Base-by-base conservation (phyloP, 2,888 invertebrate species). In the Mythimna impura region DNA sequence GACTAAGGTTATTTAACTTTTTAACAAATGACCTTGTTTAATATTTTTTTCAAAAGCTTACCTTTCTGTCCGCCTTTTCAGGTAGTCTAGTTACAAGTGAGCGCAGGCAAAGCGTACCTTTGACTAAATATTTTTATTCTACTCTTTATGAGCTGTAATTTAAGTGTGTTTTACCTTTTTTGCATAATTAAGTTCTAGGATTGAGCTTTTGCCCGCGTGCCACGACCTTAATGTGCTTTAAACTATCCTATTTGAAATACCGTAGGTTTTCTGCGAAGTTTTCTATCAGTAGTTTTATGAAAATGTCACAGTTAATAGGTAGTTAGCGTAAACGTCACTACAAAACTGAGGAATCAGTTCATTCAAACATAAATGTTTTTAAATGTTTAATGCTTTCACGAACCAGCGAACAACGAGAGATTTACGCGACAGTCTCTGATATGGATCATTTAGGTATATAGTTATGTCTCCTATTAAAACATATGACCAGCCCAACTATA, bases 381-480 rank as follows among this genome's bases (percentile, higher is more conserved):
- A 25, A 65, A 73, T 64, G 40, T 43, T 71, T 50, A 34, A 60
- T 67, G 58, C 73, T 34, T 67, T 67, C 40, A 36, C 58, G 36
- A 50, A 54, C 57, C 12, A 12, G 22, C 22, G 47, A 30, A 43
- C 17, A 63, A 54, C 57, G n/a, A 66, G 54, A 70, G 36, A 71
- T 65, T 78, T 67, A 71, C 52, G 30, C 30, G 52, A 82, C 57
- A 47, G 67, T 47, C 40, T 69, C 47, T 68, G 66, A 65, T 57
- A 43, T 25, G 22, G 36, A 30, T 63, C 52, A 69, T 84, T 73
- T 65, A 65, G n/a, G n/a, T n/a, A n/a, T 68, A 73, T 77, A 68
- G 57, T 69, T 14, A 60, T 69, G 47, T 68, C 55, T 61, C 20
- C 10, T 40, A 36, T 64, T 65, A 58, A 58, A 69, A 54, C 60